phyloP scores from a whole-genome alignment of 2,797 vertebrate species.

The Sebastes diaconus region DNA sequence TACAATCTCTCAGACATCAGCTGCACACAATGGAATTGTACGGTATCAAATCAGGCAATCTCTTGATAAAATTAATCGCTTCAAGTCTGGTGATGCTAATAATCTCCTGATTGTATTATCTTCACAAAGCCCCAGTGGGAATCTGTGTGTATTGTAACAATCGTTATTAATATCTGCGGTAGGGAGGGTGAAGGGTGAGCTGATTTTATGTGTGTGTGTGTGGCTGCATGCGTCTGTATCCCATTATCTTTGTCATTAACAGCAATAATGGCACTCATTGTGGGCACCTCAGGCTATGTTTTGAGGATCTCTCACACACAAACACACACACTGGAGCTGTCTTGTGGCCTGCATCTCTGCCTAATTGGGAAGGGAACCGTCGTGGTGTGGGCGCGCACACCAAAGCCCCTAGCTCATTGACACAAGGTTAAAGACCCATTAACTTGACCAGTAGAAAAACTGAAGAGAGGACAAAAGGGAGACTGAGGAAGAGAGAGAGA shows the following conservation, averaged over 20 bases:
- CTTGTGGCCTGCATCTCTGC: slow-evolving; percentile 41
- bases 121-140: slow-evolving; percentile 45
- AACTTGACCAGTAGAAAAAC: slow-evolving; percentile 66
- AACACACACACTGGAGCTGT: slow-evolving; percentile 23
- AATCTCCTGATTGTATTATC: slow-evolving; percentile 66
- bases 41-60: slow-evolving; percentile 62
- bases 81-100: slow-evolving; percentile 59
- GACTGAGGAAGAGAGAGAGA: not conserved
- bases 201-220: not conserved
- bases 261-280: slow-evolving; percentile 61
- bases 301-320: slow-evolving; percentile 39
- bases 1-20: slow-evolving; percentile 43
- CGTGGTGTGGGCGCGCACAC: slow-evolving; percentile 59
- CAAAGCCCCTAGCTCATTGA: slow-evolving; percentile 71
- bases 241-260: slow-evolving; percentile 76
- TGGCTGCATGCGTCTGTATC: slow-evolving; percentile 29
- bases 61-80: slow-evolving; percentile 66
- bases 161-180: slow-evolving; percentile 51
- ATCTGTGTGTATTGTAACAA: slow-evolving; percentile 35
- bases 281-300: slow-evolving; percentile 66
- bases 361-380: slow-evolving; percentile 76
- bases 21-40: slow-evolving; percentile 26
- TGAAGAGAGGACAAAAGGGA: slow-evolving; percentile 51
- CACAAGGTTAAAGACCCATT: slow-evolving; percentile 81
- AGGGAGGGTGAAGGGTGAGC: slow-evolving; percentile 10